Base-by-base conservation (phyloP, 2,888 invertebrate species). In the Leucophenga montana region DNA sequence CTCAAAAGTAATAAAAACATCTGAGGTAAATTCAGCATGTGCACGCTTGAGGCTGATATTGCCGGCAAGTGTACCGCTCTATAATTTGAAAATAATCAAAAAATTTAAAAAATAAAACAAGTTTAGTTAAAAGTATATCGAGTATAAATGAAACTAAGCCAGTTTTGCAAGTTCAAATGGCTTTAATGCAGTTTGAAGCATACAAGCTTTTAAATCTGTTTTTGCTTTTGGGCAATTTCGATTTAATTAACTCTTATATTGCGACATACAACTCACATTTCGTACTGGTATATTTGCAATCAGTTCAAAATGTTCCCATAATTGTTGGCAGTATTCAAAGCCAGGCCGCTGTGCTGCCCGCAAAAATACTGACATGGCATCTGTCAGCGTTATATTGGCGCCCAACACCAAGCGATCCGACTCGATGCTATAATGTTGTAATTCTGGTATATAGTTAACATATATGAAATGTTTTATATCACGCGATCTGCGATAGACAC, bases 221-320 rank as follows among this genome's bases (percentile, higher is more conserved):
- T 27, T 27, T 27, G 27, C 27, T 27, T 27, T 3, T 27, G n/a
- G n/a, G n/a, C n/a, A 27, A 27, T 27, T 27, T 27, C 27, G 27
- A 3, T 27, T 27, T 4, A 27, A 27, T 27, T 27, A 27, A 27
- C 2, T 27, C 27, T 27, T 27, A n/a, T n/a, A n/a, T n/a, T n/a
- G n/a, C n/a, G n/a, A n/a, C n/a, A n/a, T n/a, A n/a, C 4, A 6
- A 61, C 61, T 61, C 39, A 61, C 61, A 61, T 61, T 93, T 85
- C 93, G 87, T 2, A 93, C 91, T n/a, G 92, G 91, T 27, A 91
- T 90, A 83, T 91, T 92, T 0, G 93, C 93, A 54, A 93, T 90
- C 59, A 92, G 80, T 80, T 92, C 91, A 65, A 93, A 88, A 78
- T 93, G 93, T 56, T 90, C 86, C 72, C 78, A 75, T 16, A 82